A percentile compares a stretch with the other conserved stretches of the same genome.
These are phyloP conservation scores for Hapalemur alaotrensis DNA, from an alignment of 2,797 vertebrate genomes.

Conservation along the genomic window DNA sequence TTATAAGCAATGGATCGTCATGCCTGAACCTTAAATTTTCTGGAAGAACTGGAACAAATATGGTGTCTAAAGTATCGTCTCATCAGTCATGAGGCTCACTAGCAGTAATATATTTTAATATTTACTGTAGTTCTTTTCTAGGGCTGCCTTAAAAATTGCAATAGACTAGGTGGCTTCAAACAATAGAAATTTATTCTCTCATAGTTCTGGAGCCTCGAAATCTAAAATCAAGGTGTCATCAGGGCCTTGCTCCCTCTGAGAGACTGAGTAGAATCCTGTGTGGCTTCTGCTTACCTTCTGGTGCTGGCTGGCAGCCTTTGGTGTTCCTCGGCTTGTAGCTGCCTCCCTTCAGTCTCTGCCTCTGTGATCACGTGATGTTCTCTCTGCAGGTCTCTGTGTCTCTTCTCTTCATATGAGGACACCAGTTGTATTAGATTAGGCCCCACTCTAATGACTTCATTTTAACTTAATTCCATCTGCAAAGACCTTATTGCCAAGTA, in stretches of 20 bases:
- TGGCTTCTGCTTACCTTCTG: background rate
- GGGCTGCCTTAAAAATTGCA: background rate
- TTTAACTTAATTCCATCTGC: background rate
- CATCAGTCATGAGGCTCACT: background rate
- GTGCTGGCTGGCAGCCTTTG: background rate
- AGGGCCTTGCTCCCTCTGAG: background rate
- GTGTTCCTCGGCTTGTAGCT: background rate
- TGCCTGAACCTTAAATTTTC: background rate
- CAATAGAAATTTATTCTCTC: background rate
- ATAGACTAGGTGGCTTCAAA: background rate
- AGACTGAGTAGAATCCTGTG: background rate
- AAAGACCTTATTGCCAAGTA: background rate
- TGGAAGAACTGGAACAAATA: background rate
- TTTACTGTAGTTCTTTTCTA: background rate
- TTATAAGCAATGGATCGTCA: background rate
- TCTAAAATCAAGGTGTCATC: background rate
- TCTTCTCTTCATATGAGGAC: background rate
- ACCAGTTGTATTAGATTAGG: background rate
- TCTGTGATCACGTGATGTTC: background rate
- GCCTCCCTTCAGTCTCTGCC: background rate
- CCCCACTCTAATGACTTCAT: background rate
- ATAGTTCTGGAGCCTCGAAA: background rate
- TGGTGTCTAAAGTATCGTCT: background rate
- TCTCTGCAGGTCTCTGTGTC: background rate
- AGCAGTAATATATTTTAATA: background rate